Evolutionary conservation across 2,888 invertebrate species (phyloP).

Genomic region (Drosophila paranaensis): DNA sequence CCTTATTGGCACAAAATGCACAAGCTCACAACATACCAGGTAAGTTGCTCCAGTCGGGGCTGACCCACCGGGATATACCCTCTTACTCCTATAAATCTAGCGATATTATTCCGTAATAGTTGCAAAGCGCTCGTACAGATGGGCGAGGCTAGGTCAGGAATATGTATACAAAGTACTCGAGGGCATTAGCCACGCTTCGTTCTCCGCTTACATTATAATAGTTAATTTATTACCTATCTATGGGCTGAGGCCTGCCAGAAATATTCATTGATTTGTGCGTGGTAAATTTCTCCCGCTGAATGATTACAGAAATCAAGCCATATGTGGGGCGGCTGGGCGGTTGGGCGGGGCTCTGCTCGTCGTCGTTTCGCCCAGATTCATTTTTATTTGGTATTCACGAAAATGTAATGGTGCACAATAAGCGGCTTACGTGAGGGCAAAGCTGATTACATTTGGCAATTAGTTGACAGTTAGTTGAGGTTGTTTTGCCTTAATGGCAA

Average conservation of each 20-base stretch:
- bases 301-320: conserved; percentile 10
- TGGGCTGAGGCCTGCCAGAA: background rate
- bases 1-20: conserved; percentile 81
- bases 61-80: background rate
- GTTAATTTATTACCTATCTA: background rate
- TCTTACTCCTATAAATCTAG: too few relatives aligned
- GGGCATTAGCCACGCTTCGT: background rate
- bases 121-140: background rate
- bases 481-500: conserved; percentile 24
- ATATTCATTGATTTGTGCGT: conserved; percentile 29
- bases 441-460: conserved; percentile 78
- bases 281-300: conserved; percentile 8
- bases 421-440: conserved; percentile 70
- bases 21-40: conserved; percentile 85
- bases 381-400: conserved; percentile 64
- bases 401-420: conserved; percentile 74
- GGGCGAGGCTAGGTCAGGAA: background rate
- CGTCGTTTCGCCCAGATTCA: conserved; percentile 36
- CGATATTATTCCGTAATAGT: too few relatives aligned
- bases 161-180: background rate
- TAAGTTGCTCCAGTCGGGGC: conserved; percentile 56
- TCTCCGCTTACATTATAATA: background rate
- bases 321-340: conserved; percentile 34
- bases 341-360: conserved; percentile 12
- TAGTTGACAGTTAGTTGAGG: conserved; percentile 66